Conservation (phyloP, 1,140 invertebrate genomes). For the Caenorhabditis remanei region DNA sequence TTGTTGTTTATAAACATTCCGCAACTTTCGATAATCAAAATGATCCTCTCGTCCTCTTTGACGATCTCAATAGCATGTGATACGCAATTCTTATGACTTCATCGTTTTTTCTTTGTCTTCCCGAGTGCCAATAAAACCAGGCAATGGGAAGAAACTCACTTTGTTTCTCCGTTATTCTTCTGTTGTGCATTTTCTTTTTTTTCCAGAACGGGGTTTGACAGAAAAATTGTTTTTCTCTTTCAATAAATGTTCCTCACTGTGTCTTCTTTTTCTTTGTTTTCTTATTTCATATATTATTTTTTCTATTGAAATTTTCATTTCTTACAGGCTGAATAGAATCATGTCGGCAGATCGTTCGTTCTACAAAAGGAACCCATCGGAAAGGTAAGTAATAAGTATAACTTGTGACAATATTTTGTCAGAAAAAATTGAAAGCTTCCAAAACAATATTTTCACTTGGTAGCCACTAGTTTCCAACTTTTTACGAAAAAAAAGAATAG, state of each 20-base stretch:
- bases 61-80: constrained; percentile 7
- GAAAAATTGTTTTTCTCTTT: neutral
- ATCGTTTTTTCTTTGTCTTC: neutral
- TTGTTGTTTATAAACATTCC: constrained; percentile 19
- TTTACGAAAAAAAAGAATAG: too few species aligned
- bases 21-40: neutral
- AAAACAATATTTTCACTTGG: too few species aligned
- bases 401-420: neutral
- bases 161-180: neutral
- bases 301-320: neutral
- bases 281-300: neutral
- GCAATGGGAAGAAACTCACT: neutral
- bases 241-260: neutral
- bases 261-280: neutral
- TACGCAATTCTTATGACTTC: constrained; percentile 25
- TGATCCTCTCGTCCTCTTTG: neutral
- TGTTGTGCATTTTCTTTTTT: neutral
- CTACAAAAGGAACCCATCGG: constrained; percentile 43
- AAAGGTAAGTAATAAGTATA: constrained; percentile 16
- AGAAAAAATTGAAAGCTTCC: too few species aligned
- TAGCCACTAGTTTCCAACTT: too few species aligned
- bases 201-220: neutral
- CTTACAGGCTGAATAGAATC: neutral
- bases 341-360: constrained; percentile 12
- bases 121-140: constrained; percentile 10